These are phyloP conservation scores for Chrysomela aeneicollis DNA, from an alignment of 2,888 invertebrate genomes.

Conservation along the genomic window DNA sequence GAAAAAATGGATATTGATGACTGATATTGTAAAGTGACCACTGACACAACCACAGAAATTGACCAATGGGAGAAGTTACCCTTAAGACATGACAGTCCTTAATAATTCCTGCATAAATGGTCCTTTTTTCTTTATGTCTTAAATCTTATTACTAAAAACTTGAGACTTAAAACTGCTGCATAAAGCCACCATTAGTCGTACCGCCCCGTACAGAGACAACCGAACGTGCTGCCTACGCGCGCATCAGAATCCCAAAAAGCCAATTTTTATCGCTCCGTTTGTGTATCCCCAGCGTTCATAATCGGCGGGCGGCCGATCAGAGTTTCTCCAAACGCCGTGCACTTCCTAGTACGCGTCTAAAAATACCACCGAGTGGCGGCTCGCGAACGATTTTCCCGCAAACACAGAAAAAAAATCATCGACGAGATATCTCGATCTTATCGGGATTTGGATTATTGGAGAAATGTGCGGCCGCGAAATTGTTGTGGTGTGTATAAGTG, in stretches of 20 bases:
- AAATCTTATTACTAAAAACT: no score
- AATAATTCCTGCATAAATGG: no score
- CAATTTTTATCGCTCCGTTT: slow-evolving; percentile 33
- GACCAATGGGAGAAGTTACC: no score
- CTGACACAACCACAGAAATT: no score
- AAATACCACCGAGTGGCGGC: slow-evolving; percentile 29
- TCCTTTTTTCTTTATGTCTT: no score
- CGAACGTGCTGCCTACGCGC: slow-evolving; percentile 13
- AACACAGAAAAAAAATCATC: slow-evolving; percentile 17
- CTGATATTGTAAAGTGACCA: no score
- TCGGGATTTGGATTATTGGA: slow-evolving; percentile 35
- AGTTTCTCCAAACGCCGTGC: slow-evolving; percentile 21
- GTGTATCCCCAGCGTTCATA: slow-evolving; percentile 29
- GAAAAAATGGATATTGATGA: no score
- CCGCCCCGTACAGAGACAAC: slow-evolving; percentile 10
- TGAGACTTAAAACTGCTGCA: no score
- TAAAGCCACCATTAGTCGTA: no score
- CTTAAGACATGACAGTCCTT: no score
- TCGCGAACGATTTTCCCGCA: no score
- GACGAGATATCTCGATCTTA: slow-evolving; percentile 36
- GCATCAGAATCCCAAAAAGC: slow-evolving; percentile 25
- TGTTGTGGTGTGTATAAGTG: slow-evolving; percentile 9
- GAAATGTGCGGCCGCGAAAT: slow-evolving; percentile 18
- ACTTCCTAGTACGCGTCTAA: slow-evolving; percentile 38
- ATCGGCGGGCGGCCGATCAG: slow-evolving; percentile 27